phyloP scores from a whole-genome alignment of 2,888 invertebrate species.

The Clivina fossor region DNA sequence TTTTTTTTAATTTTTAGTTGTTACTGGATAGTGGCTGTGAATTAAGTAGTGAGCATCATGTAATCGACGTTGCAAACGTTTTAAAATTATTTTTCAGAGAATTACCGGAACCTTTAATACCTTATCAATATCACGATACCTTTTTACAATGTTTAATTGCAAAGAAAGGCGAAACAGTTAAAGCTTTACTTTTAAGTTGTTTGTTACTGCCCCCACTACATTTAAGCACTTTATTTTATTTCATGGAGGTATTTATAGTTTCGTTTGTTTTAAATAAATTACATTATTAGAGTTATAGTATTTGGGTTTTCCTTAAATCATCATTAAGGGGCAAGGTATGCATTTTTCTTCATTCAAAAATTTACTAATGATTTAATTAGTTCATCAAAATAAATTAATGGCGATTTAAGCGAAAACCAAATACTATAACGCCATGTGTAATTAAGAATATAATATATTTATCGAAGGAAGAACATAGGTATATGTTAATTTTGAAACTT shows the following conservation, averaged over 20 bases:
- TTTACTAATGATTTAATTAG: no score
- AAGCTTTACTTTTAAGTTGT: conserved; percentile 68
- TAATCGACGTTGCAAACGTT: conserved; percentile 83
- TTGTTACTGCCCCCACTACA: conserved; percentile 74
- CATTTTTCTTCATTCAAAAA: no score
- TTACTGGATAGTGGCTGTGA: conserved; percentile 71
- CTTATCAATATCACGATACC: conserved; percentile 70
- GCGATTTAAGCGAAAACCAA: no score
- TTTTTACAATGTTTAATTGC: conserved; percentile 69
- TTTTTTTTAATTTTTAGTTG: conserved; percentile 54
- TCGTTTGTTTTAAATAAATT: conserved; percentile 13
- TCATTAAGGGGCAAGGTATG: conserved; percentile 22
- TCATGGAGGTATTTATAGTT: conserved; percentile 68
- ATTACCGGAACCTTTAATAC: conserved; percentile 83
- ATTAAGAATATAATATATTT: no score
- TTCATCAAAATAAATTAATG: no score
- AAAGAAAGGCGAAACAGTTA: conserved; percentile 60
- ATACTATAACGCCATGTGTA: no score
- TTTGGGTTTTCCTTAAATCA: background rate
- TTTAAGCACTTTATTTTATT: conserved; percentile 76
- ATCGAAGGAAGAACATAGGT: no score
- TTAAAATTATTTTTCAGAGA: conserved; percentile 83
- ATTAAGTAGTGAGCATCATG: conserved; percentile 71
- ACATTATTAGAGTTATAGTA: conserved; percentile 22
- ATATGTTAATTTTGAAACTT: no score